Conservation (phyloP, 2,797 vertebrate species). For the Momotus momota region DNA sequence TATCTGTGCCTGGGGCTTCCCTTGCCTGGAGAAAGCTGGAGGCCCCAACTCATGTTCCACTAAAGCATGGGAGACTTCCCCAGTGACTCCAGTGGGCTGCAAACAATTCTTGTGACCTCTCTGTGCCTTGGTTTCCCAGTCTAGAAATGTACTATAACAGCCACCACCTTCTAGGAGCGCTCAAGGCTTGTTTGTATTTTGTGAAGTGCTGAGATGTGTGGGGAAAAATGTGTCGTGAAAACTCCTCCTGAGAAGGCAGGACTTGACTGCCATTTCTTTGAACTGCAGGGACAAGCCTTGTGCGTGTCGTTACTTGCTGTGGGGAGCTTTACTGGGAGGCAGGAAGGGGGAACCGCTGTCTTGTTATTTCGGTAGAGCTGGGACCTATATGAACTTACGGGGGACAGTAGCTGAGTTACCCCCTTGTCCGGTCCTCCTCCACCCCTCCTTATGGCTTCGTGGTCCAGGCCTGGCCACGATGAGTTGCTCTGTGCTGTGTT, state of each 20-base stretch:
- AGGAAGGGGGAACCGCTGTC: background rate
- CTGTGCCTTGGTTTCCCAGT: background rate
- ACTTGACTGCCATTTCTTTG: background rate
- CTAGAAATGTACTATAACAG: background rate
- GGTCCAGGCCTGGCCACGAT: too few relatives aligned
- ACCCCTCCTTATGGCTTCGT: accelerated
- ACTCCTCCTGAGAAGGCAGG: background rate
- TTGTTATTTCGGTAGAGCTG: background rate
- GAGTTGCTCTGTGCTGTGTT: background rate
- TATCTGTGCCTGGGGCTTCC: background rate
- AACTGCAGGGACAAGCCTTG: background rate
- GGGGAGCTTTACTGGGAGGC: background rate
- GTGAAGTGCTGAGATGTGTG: background rate
- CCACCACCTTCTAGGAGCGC: background rate
- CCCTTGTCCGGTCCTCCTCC: background rate
- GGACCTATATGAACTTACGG: background rate
- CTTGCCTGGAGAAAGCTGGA: background rate
- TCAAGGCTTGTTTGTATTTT: background rate
- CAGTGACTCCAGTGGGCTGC: background rate
- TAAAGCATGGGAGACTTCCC: background rate
- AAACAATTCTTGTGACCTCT: background rate
- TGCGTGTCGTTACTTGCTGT: background rate
- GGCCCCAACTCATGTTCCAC: background rate
- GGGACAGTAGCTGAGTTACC: background rate
- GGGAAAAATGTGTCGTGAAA: background rate